Evolutionary conservation across 2,113 vertebrate species (phyloP).

Genomic region (Fregetta grallaria): DNA sequence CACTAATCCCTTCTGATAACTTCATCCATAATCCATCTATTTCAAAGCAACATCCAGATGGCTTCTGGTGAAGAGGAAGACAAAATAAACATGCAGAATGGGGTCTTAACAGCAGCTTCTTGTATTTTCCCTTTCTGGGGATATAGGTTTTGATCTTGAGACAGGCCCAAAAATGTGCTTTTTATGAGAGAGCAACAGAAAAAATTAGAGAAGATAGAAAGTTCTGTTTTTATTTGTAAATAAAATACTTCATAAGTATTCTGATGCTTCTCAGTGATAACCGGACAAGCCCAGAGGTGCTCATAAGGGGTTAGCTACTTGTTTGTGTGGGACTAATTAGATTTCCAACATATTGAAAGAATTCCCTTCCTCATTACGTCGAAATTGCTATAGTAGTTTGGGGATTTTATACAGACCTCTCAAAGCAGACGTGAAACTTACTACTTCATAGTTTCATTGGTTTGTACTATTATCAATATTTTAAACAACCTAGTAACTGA

Average conservation of each 20-base stretch:
- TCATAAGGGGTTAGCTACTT: neutral
- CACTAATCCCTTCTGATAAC: conserved; percentile 71
- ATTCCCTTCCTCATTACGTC: neutral
- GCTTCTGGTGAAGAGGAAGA: conserved; percentile 55
- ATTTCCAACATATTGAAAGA: neutral
- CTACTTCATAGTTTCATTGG: neutral
- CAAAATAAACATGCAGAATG: conserved; percentile 58
- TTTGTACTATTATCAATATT: neutral
- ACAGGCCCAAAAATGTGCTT: neutral
- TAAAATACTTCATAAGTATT: neutral
- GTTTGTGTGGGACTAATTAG: neutral
- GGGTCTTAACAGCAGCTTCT: conserved; percentile 25
- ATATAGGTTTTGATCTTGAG: neutral
- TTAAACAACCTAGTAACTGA: neutral
- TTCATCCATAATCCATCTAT: conserved; percentile 73
- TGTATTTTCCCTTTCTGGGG: neutral
- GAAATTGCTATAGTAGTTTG: neutral
- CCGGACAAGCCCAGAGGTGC: neutral
- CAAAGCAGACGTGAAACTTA: neutral
- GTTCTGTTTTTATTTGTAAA: neutral
- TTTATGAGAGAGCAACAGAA: neutral
- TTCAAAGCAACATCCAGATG: conserved; percentile 70
- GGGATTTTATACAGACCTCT: neutral
- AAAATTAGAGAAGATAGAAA: neutral
- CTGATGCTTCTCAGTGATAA: neutral